These are phyloP conservation scores for Macropis europaea DNA, from an alignment of 2,888 invertebrate genomes.

Conservation along the genomic window DNA sequence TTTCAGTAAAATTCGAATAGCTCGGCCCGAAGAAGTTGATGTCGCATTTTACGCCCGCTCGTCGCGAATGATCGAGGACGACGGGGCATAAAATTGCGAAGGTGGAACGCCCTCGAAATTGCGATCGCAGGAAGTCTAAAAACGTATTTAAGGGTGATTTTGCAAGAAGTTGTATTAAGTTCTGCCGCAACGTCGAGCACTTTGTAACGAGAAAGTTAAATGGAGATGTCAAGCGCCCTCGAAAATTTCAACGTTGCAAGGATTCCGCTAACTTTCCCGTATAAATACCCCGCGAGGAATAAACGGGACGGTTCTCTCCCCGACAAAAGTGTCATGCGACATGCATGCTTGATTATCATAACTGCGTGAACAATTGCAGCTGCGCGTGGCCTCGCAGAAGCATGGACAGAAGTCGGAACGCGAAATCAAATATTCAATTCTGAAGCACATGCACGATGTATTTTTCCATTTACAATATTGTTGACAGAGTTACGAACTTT, in stretches of 20 bases:
- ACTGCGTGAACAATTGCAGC: not conserved
- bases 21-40: no score
- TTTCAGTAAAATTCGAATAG: no score
- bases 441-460: no score
- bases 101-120: not conserved
- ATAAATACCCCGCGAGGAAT: slow-evolving; percentile 6
- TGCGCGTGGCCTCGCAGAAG: no score
- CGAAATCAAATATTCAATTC: no score
- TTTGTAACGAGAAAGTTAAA: slow-evolving; percentile 31
- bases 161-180: not conserved
- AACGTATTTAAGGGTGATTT: slow-evolving; percentile 1
- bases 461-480: no score
- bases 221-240: slow-evolving; percentile 15
- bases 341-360: not conserved
- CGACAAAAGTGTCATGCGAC: not conserved
- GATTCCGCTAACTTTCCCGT: slow-evolving; percentile 1
- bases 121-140: not conserved
- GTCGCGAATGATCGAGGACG: no score
- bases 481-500: no score
- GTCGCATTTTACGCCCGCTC: no score
- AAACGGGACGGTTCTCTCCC: not conserved
- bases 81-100: not conserved
- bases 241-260: slow-evolving; percentile 18
- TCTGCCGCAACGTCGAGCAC: not conserved
- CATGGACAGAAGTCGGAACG: no score